Evolutionary conservation across 2,888 invertebrate species (phyloP).

Genomic region (Torymus texanus): DNA sequence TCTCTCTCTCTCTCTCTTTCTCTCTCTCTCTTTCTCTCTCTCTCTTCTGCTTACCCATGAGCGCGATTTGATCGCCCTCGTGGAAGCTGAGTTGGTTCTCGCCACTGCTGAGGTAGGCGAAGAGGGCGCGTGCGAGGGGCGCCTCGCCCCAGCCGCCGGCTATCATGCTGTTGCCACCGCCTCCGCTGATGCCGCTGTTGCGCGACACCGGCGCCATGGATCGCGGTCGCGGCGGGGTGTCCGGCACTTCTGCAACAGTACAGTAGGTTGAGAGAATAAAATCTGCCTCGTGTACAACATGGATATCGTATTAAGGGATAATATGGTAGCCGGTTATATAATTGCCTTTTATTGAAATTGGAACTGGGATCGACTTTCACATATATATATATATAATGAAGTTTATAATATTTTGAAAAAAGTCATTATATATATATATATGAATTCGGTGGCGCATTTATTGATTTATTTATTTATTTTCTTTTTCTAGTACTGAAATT

Average conservation of each 20-base stretch:
- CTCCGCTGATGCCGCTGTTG: slow-evolving; percentile 66
- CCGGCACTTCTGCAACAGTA: slow-evolving; percentile 68
- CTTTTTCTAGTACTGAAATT: too few species aligned
- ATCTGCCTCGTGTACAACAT: too few species aligned
- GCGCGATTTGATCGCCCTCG: slow-evolving; percentile 91
- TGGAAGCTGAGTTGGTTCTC: slow-evolving; percentile 95
- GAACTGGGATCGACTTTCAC: too few species aligned
- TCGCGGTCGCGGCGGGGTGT: slow-evolving; percentile 79
- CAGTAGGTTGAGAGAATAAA: too few species aligned
- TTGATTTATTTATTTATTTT: too few species aligned
- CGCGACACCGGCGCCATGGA: slow-evolving; percentile 78
- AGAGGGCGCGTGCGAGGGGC: slow-evolving; percentile 88
- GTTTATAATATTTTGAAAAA: too few species aligned
- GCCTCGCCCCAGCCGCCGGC: slow-evolving; percentile 80
- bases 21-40: neutral
- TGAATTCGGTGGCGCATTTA: too few species aligned
- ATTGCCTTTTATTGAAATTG: too few species aligned
- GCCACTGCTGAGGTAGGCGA: slow-evolving; percentile 90
- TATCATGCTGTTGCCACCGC: slow-evolving; percentile 57
- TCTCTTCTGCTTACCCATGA: slow-evolving; percentile 79
- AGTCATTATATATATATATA: too few species aligned
- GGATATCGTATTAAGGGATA: too few species aligned
- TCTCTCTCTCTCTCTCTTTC: neutral
- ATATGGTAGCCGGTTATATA: too few species aligned
- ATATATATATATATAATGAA: too few species aligned